phyloP scores from a whole-genome alignment of 2,113 vertebrate genomes.

The Ptyas mucosa region DNA sequence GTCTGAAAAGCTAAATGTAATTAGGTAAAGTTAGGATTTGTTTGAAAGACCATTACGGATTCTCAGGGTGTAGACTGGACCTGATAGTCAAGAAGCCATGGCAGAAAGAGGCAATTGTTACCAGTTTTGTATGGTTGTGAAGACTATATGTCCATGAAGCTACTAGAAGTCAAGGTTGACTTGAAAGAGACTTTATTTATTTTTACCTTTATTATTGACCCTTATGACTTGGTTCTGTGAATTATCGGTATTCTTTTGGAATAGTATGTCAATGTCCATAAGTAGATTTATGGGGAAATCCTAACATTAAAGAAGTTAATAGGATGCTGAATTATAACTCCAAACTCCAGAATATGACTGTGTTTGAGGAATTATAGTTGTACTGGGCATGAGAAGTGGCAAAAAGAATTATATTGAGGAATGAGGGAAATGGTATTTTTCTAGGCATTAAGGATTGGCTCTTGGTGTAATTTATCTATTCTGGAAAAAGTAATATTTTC shows the following conservation, averaged over 20 bases:
- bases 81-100: not conserved
- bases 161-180: not conserved
- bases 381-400: not conserved
- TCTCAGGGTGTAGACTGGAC: not conserved
- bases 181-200: not conserved
- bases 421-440: not conserved
- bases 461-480: not conserved
- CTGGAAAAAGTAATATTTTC: not conserved
- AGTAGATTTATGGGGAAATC: not conserved
- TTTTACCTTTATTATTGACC: not conserved
- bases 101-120: not conserved
- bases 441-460: not conserved
- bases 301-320: not conserved
- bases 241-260: not conserved
- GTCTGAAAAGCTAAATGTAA: not conserved
- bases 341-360: not conserved
- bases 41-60: not conserved
- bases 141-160: not conserved
- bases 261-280: not conserved
- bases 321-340: not conserved
- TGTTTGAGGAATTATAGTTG: not conserved
- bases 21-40: not conserved
- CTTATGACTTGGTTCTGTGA: not conserved
- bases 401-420: not conserved
- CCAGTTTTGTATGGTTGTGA: not conserved